phyloP scores from a whole-genome alignment of 2,113 vertebrate genomes.

The Sorex fumeus region DNA sequence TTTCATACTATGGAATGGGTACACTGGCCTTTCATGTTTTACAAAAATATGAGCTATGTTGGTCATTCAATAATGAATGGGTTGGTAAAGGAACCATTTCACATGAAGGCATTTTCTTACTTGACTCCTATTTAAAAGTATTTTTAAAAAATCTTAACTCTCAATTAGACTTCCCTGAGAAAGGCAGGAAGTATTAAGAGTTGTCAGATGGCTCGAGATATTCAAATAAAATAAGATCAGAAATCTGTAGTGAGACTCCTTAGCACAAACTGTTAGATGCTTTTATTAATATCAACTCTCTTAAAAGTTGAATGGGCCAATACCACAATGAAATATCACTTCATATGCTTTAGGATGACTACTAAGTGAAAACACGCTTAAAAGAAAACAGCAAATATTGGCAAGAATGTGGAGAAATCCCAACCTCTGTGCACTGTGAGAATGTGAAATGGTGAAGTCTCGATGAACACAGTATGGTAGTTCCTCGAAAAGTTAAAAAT shows the following conservation, averaged over 20 bases:
- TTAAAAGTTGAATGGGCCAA: not conserved
- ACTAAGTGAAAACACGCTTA: not conserved
- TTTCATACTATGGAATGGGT: not conserved
- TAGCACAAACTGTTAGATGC: not conserved
- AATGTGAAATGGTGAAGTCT: not conserved
- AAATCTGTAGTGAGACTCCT: not conserved
- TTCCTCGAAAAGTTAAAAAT: conserved; percentile 16
- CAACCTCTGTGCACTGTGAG: not conserved
- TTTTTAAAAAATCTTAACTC: conserved; percentile 12
- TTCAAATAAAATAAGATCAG: conserved; percentile 39
- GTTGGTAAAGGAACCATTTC: not conserved
- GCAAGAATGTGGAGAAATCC: not conserved
- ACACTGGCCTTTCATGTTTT: not conserved
- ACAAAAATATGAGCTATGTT: not conserved
- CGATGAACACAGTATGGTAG: not conserved
- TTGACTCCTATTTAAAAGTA: not conserved
- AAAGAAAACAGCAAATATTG: not conserved
- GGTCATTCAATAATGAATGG: not conserved
- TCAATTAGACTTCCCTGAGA: not conserved
- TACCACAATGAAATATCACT: not conserved
- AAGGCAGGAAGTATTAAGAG: not conserved
- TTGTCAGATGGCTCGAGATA: not conserved
- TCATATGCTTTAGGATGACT: not conserved
- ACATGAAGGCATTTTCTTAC: not conserved
- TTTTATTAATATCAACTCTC: conserved; percentile 49